Evolutionary conservation across 2,113 vertebrate species (phyloP).

Genomic region (Sander vitreus): DNA sequence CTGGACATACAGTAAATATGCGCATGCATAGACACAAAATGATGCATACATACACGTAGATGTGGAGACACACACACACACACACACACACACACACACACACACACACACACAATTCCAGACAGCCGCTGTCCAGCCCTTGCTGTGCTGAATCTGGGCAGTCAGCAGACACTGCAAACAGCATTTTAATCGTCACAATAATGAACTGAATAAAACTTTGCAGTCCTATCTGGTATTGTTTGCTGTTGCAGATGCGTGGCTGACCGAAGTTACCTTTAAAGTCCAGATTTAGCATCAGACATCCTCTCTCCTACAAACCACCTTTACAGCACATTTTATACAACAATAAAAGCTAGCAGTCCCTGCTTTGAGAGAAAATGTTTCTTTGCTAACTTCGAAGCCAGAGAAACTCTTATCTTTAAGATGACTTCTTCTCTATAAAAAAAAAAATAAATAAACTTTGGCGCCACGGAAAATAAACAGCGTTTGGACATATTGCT

Average conservation of each 20-base stretch:
- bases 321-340: constrained; percentile 8
- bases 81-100: constrained; percentile 4
- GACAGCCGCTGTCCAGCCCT: constrained; percentile 70
- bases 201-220: constrained; percentile 9
- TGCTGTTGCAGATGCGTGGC: constrained; percentile 5
- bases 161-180: constrained; percentile 2
- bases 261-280: constrained; percentile 36
- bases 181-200: constrained; percentile 20
- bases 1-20: too few relatives aligned
- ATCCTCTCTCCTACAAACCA: constrained; percentile 5
- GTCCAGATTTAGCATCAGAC: constrained; percentile 29
- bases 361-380: constrained; percentile 13
- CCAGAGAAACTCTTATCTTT: constrained; percentile 25
- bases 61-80: constrained; percentile 15
- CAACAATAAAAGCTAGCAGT: constrained; percentile 34
- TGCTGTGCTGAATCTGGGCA: constrained; percentile 66
- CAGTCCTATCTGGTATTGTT: neutral
- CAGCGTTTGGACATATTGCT: neutral
- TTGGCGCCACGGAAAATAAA: constrained; percentile 4
- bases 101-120: neutral
- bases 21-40: too few relatives aligned
- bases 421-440: constrained; percentile 19
- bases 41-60: too few relatives aligned
- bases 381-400: constrained; percentile 24
- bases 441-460: neutral